Percentiles rank a stretch among this genome's conserved stretches.
These are phyloP conservation scores for Halcyon leucocephala DNA, from an alignment of 2,797 vertebrate species.

Conservation along the genomic window DNA sequence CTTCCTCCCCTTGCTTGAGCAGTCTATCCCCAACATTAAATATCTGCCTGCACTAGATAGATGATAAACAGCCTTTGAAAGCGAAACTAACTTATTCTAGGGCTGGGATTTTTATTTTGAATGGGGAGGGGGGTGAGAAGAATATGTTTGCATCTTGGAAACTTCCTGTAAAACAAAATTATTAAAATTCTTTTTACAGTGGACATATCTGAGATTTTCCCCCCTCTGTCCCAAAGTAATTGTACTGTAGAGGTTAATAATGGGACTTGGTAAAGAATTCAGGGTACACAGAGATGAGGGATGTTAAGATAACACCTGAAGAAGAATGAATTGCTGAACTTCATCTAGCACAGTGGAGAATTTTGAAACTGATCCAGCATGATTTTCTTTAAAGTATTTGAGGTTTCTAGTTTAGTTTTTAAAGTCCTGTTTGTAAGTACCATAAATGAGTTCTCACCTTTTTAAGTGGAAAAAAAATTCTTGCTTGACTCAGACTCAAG, in stretches of 20 bases:
- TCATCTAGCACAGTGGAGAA: neutral
- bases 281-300: rapidly evolving
- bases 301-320: neutral
- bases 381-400: neutral
- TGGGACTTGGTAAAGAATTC: neutral
- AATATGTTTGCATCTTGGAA: neutral
- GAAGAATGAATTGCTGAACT: neutral
- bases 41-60: neutral
- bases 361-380: neutral
- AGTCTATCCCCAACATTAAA: neutral
- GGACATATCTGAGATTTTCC: neutral
- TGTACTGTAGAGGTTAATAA: neutral
- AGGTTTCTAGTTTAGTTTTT: neutral
- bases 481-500: neutral
- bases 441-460: neutral
- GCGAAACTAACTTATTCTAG: neutral
- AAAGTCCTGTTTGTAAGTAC: neutral
- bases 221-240: neutral
- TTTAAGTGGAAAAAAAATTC: neutral
- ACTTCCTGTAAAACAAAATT: neutral
- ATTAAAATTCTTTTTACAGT: neutral
- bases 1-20: neutral
- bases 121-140: neutral
- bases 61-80: neutral
- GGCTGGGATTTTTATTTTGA: neutral